These are phyloP conservation scores for Cosmia pyralina DNA, from an alignment of 2,888 invertebrate genomes.

Conservation along the genomic window DNA sequence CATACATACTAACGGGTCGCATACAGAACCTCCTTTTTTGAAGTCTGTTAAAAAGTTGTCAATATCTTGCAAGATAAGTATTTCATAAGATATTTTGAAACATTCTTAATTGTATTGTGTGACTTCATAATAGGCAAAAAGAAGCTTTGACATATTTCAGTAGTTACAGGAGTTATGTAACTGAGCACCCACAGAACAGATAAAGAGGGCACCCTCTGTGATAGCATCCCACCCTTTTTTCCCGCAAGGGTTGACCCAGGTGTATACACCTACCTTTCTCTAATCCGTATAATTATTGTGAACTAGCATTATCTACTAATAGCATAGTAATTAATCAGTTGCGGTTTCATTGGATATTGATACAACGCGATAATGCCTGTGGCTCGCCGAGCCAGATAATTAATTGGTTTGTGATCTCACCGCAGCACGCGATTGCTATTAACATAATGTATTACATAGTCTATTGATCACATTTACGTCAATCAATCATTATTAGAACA, in stretches of 20 bases:
- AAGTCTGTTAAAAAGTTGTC: background rate
- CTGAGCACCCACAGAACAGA: too few relatives aligned
- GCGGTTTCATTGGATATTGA: slow-evolving; percentile 31
- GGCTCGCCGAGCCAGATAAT: slow-evolving; percentile 40
- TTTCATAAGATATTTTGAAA: background rate
- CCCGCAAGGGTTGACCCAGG: background rate
- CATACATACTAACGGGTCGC: too few relatives aligned
- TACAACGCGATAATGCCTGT: slow-evolving; percentile 25
- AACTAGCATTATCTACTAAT: background rate
- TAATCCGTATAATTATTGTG: background rate
- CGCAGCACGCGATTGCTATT: slow-evolving; percentile 37
- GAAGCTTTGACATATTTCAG: background rate
- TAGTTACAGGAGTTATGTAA: background rate
- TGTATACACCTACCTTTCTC: background rate
- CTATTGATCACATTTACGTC: slow-evolving; percentile 12
- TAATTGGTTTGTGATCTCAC: slow-evolving; percentile 41
- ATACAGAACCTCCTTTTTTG: too few relatives aligned
- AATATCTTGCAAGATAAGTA: background rate
- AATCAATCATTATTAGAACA: background rate
- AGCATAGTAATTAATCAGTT: slow-evolving; percentile 31
- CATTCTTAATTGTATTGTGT: background rate
- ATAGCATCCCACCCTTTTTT: background rate
- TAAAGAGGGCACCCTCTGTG: too few relatives aligned
- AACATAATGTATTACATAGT: slow-evolving; percentile 19
- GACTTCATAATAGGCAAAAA: background rate